Base-by-base conservation (phyloP, 2,797 vertebrate genomes). In the Ctenochaetus hawaiiensis region DNA sequence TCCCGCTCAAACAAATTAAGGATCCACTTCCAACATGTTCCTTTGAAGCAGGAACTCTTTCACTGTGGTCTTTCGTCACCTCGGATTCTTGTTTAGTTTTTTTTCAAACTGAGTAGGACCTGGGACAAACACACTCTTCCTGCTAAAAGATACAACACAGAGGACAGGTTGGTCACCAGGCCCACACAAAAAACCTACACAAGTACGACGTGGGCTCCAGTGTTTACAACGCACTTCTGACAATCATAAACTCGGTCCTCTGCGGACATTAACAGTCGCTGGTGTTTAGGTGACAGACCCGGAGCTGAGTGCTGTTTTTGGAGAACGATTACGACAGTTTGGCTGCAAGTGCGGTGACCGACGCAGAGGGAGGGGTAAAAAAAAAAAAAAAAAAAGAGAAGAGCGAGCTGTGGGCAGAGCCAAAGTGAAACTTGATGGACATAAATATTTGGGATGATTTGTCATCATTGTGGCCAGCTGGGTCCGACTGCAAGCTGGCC, bases 361-460 rank as follows among this genome's bases (percentile, higher is more conserved):
- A 75, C 13, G 39, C 83, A 78, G 72, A 75, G 89, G 78, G 80
- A 87, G 80, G 48, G 1, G 57, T 65, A 44, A 51, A 57, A 59
- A 67, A 66, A 49, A 60, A 47, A 62, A 39, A 43, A 60, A 47
- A 62, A 43, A 44, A 44, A 67, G 67, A 74, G 64, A 20, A 66
- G 68, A 78, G 77, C 4, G n/a, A 76, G 79, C 64, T 8, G 77
- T 88, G 86, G 90, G 84, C 87, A 84, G 80, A 90, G 91, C 78
- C 87, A 75, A 76, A 92, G 83, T 81, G 82, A 89, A 91, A 89
- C 83, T 89, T 75, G 9, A 82, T 66, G 84, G 89, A 88, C 87
- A 75, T 93, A 94, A 94, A 94, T 93, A 94, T 94, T 94, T 94
- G 90, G 91, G 78, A 86, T 92, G 90, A 93, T 93, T 91, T 93